Percentiles rank a stretch among this genome's conserved stretches.
Evolutionary conservation across 2,888 invertebrate genomes (phyloP).

Genomic region (Agriopis aurantiaria): DNA sequence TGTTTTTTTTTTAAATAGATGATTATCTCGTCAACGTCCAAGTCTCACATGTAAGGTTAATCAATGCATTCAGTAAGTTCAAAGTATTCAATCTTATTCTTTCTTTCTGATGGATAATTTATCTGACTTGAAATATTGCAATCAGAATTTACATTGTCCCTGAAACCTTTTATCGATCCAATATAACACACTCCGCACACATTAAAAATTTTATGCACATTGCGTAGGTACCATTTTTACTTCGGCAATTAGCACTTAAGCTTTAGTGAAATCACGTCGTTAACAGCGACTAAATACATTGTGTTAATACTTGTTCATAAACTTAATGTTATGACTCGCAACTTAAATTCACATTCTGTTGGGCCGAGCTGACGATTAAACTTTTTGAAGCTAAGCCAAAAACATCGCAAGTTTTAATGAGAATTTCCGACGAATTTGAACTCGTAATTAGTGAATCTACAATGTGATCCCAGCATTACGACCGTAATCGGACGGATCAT

Average conservation of each 20-base stretch:
- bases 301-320: conserved; percentile 33
- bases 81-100: not conserved
- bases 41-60: not conserved
- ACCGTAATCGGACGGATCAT: conserved; percentile 9
- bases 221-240: conserved; percentile 13
- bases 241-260: conserved; percentile 36
- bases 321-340: conserved; percentile 36
- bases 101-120: not conserved
- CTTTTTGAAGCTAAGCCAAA: conserved; percentile 68
- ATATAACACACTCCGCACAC: conserved; percentile 1
- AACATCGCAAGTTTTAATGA: conserved; percentile 64
- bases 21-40: not conserved
- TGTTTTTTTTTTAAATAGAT: no score
- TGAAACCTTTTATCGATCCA: conserved; percentile 5
- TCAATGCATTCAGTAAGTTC: not conserved
- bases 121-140: not conserved
- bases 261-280: conserved; percentile 39
- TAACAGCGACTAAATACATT: conserved; percentile 28
- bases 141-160: conserved; percentile 1
- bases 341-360: conserved; percentile 43
- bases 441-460: conserved; percentile 58
- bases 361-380: conserved; percentile 53
- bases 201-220: conserved; percentile 21
- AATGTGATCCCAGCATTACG: conserved; percentile 35
- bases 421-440: conserved; percentile 52